These are phyloP conservation scores for Tonatia bakeri DNA, from an alignment of 2,113 vertebrate genomes.

Conservation along the genomic window DNA sequence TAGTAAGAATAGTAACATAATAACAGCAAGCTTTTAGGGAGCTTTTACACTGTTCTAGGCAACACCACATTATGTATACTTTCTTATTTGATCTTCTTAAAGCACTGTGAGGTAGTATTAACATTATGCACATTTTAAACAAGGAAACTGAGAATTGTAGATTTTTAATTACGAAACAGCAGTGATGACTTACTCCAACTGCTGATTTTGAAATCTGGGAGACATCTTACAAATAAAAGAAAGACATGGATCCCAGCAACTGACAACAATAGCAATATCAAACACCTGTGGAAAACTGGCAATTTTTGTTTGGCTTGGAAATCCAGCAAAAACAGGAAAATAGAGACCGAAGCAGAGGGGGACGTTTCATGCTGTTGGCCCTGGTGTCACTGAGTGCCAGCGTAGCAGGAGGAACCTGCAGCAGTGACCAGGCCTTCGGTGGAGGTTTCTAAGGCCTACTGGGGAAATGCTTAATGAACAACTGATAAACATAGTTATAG, in stretches of 20 bases:
- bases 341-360: background rate
- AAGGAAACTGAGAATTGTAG: background rate
- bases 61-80: background rate
- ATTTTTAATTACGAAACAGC: background rate
- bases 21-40: background rate
- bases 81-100: background rate
- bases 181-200: background rate
- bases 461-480: background rate
- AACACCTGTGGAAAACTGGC: background rate
- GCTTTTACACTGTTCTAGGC: background rate
- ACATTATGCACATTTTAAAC: background rate
- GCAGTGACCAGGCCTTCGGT: background rate
- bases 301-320: background rate
- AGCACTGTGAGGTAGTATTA: background rate
- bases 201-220: background rate
- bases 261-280: background rate
- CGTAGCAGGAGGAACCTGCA: background rate
- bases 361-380: background rate
- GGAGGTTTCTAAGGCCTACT: background rate
- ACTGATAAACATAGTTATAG: background rate
- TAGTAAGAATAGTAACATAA: background rate
- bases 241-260: background rate
- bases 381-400: background rate
- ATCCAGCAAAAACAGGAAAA: background rate
- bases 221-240: background rate